Evolutionary conservation across 2,888 invertebrate species (phyloP), one percentile per base, ranked within the genome.

Genomic region (Agonopterix subpropinquella): DNA sequence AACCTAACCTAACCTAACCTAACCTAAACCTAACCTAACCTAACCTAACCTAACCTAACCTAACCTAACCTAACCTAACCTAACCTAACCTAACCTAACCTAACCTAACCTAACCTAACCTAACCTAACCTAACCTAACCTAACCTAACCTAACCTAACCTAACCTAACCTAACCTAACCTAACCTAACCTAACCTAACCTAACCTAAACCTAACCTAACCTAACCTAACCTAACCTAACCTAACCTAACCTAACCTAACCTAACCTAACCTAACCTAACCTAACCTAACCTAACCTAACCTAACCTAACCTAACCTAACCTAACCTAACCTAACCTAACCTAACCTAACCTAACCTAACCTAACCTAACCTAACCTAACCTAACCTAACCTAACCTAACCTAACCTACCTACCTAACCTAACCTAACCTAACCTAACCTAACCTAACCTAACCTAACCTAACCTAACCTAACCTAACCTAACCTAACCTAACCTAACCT

Each of bases 1-100:
- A 55, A 55, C 55, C 55, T 55, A 55, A 54, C 54, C 52, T 50
- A 55, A 55, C 55, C 55, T 55, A 55, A 55, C 51, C 55, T 51
- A 53, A 55, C n/a, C n/a, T n/a, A n/a, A n/a, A n/a, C n/a, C n/a
- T n/a, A n/a, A n/a, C n/a, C n/a, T n/a, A n/a, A n/a, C 54, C 55
- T 55, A 55, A 55, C 53, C 55, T 51, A 53, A 53, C 53, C 53
- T 56, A 55, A 55, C 51, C 55, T 51, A 53, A 55, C 54, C 54
- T 55, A 53, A 53, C 53, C 53, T 47, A 47, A 51, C 49, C 41
- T 41, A 41, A 41, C 41, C 41, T 41, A 41, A 41, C 41, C 41
- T 9, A 41, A 8, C 41, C 18, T 43, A 43, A 43, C 45, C 45
- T 39, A 37, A 39, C 37, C 45, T 39, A 45, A 39, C 39, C 45